Evolutionary conservation across 1,140 invertebrate species (phyloP), one percentile per base, ranked within the genome.

Genomic region (Brachionus rubens): DNA sequence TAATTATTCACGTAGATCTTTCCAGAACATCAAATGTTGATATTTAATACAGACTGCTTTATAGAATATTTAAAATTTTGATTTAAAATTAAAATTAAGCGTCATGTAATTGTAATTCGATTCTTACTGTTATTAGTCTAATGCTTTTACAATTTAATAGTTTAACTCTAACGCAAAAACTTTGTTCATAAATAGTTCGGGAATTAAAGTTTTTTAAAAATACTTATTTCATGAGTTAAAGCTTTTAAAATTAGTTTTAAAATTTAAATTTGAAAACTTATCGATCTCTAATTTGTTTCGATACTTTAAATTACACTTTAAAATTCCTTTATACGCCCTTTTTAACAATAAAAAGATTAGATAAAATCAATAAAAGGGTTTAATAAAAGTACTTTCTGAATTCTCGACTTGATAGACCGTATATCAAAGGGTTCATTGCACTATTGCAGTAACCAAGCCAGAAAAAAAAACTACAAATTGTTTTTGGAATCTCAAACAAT

Each of bases 331-430:
- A 26, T 50, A 72, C n/a, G 68, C 68, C 26, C 68, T 72, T 28
- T 19, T 36, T 9, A 36, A 36, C 41, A 54, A 30, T 0, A 72
- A 12, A 24, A 19, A 36, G 19, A 21, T 12, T 6, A 56, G 21
- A 56, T 14, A 56, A 56, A 33, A 12, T 52, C 4, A 26, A 36
- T 5, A 36, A 36, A 36, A 36, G 33, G 9, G 33, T 5, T 36
- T 10, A 50, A 40, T 40, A 30, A 24, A 54, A 26, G 26, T 46
- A 76, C 75, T 92, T 91, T 86, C 93, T 88, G 85, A 97, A 97
- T 83, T 98, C 94, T 82, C 91, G 88, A 84, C 92, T 95, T 91
- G 93, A 96, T 81, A 92, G 95, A 1, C 93, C 94, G 84, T 98
- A 98, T 80, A 98, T 98, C 68, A 96, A 91, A 1, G 94, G 94